These are phyloP conservation scores for Manacus vitellinus DNA, from an alignment of 2,113 vertebrate species.

Conservation along the genomic window DNA sequence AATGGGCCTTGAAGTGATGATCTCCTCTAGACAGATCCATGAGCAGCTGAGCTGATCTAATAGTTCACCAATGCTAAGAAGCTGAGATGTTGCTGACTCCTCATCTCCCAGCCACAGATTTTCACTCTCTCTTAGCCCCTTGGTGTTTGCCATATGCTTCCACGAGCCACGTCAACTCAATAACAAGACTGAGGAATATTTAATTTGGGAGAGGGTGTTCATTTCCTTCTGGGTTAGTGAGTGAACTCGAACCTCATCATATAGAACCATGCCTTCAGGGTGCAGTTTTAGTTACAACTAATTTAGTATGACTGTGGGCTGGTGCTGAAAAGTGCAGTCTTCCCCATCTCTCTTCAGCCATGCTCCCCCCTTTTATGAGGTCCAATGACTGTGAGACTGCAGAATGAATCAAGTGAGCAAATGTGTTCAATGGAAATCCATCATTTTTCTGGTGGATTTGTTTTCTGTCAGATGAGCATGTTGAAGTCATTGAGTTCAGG, in stretches of 20 bases:
- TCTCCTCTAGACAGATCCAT: background rate
- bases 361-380: fast-evolving
- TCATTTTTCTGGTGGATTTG: background rate
- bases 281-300: background rate
- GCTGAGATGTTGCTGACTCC: background rate
- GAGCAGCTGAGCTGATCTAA: background rate
- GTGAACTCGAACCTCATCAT: background rate
- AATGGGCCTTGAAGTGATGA: background rate
- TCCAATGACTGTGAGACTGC: background rate
- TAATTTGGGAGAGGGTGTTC: background rate
- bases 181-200: background rate
- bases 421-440: background rate
- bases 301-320: background rate
- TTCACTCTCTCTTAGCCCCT: background rate
- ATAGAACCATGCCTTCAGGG: background rate
- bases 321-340: background rate
- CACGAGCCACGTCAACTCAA: background rate
- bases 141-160: background rate
- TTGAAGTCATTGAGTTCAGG: background rate
- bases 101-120: background rate
- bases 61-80: background rate
- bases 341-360: background rate
- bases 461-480: background rate
- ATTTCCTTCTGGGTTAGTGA: background rate
- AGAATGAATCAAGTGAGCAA: background rate